Evolutionary conservation across 2,113 vertebrate species (phyloP).

Genomic region (Otocyon megalotis): DNA sequence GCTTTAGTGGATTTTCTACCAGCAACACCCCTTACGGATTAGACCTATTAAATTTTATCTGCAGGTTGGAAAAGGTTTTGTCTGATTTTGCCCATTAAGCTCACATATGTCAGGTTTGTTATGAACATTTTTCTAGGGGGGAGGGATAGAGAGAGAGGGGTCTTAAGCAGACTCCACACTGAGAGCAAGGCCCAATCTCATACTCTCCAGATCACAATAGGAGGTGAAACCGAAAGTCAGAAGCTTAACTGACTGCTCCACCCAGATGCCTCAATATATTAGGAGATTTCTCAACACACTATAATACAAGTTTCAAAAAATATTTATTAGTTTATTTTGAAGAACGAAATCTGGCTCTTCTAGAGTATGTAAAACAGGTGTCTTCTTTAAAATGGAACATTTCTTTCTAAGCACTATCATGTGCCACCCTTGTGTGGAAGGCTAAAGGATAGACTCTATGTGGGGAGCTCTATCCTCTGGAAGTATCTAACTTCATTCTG

Average conservation of each 20-base stretch:
- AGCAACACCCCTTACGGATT: not conserved
- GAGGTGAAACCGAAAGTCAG: not conserved
- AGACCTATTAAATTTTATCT: not conserved
- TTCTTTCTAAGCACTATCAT: not conserved
- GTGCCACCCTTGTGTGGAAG: not conserved
- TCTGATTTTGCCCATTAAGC: conserved; percentile 29
- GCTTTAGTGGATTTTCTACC: not conserved
- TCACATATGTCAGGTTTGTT: conserved; percentile 2
- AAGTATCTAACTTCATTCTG: not conserved
- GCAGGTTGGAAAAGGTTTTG: not conserved
- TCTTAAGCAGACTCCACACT: not conserved
- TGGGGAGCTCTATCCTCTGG: not conserved
- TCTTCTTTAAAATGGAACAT: not conserved
- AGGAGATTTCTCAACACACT: not conserved
- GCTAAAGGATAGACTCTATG: not conserved
- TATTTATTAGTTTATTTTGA: conserved; percentile 27
- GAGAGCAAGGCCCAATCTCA: accelerated
- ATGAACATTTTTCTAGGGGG: not conserved
- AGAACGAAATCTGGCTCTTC: not conserved
- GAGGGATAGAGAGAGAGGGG: not conserved
- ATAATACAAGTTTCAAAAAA: conserved; percentile 21
- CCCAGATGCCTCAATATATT: not conserved
- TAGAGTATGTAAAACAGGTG: not conserved
- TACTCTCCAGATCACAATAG: not conserved
- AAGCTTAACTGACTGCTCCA: not conserved